A percentile compares a stretch with the other conserved stretches of the same genome.
Evolutionary conservation across 2,797 vertebrate genomes (phyloP).

Genomic region (Lacerta agilis): DNA sequence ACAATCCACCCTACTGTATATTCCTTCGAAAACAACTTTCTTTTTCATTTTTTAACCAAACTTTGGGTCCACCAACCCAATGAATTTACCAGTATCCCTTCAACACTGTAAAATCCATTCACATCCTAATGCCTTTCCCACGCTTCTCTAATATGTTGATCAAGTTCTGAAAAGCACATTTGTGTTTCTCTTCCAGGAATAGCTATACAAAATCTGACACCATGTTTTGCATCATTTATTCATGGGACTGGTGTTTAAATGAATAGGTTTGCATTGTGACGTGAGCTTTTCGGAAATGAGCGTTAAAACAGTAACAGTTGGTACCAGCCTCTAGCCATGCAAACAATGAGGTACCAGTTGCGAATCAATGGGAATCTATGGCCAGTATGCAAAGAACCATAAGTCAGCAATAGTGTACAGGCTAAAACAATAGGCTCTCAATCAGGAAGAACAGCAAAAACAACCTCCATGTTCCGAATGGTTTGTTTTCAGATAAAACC

Average conservation of each 20-base stretch:
- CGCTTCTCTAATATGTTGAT: not conserved
- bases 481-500: not conserved
- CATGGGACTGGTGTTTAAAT: constrained; percentile 25
- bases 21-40: not conserved
- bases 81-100: not conserved
- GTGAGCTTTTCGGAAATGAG: constrained; percentile 19
- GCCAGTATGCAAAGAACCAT: constrained; percentile 11
- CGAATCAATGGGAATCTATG: constrained; percentile 37
- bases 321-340: constrained; percentile 7
- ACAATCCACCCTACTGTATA: not conserved
- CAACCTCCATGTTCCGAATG: not conserved
- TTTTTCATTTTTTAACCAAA: not conserved
- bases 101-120: not conserved
- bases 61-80: not conserved
- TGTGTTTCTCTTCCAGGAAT: constrained; percentile 8
- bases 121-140: not conserved
- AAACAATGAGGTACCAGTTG: constrained; percentile 43
- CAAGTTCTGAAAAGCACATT: not conserved
- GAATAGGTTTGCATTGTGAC: not conserved
- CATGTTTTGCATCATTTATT: constrained; percentile 9
- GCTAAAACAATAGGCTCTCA: constrained; percentile 15
- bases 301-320: constrained; percentile 32
- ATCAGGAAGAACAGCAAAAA: constrained; percentile 9
- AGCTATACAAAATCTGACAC: constrained; percentile 6
- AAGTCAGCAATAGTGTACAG: not conserved